Evolutionary conservation across 2,113 vertebrate species (phyloP), one percentile per base, ranked within the genome.

Genomic region (Setophaga kirtlandii): DNA sequence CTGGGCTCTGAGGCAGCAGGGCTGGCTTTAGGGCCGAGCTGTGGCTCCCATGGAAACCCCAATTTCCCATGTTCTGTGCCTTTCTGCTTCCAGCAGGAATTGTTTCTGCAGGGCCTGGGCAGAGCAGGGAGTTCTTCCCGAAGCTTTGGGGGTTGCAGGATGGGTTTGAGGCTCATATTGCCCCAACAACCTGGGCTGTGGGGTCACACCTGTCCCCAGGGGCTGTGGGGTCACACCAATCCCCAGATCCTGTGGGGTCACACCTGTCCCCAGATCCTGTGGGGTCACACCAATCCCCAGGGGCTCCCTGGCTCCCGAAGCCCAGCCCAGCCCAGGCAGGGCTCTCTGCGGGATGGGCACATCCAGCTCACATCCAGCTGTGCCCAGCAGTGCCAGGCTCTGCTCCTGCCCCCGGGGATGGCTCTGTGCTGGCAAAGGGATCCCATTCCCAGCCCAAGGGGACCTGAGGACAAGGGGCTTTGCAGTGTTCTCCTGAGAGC

Each of bases 41-140:
- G 39, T 41, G 81, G 76, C 91, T 93, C 94, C 93, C 93, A 81
- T 93, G 79, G 80, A 95, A 96, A 94, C 75, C 77, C 91, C 50
- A 27, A 42, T 77, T 90, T 75, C 80, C 78, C 50, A 18, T 6
- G 39, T 4, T 87, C 93, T 33, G 6, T 69, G 81, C 19, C 89
- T 94, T 65, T 63, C 68, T 91, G 41, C 5, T 78, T 90, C 56
- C 83, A 11, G 81, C 65, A 73, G 46, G 80, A 42, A 62, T 15
- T 39, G 52, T 7, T 46, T 42, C 58, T 33, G 30, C 25, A 25
- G 82, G 21, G 15, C 21, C 58, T 46, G 53, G 60, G 64, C 50
- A 67, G 82, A 83, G 53, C n/a, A 42, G 41, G 14, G 39, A 11
- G 28, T 30, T 33, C 7, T 50, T 30, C 33, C 0, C 2, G n/a